Base-by-base conservation (phyloP, 2,888 invertebrate genomes). In the Eupithecia subfuscata region DNA sequence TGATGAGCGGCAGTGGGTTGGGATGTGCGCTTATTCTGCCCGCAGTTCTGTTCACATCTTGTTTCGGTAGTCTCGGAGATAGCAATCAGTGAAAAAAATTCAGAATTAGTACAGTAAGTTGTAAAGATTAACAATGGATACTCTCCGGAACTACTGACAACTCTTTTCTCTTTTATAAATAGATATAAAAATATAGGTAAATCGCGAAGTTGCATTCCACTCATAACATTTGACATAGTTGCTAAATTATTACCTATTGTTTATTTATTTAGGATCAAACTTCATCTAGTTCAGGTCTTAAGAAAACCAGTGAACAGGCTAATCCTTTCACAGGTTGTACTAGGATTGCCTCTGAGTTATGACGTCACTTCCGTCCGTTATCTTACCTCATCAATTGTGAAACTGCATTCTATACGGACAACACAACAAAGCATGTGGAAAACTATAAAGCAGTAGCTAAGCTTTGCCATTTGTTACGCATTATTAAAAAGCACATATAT, bases 371-470 rank as follows among this genome's bases (percentile, higher is more conserved):
- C 76, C 71, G 64, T 6, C 25, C 40, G 76, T 43, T 76, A 76
- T 76, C 76, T 71, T 65, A 56, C 69, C 43, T 71, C 76, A 76
- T 76, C 76, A 74, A 71, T 76, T 76, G 25, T 43, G 56, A 76
- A 69, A 74, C 74, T 76, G 74, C 74, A 74, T 34, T 34, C 34
- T 34, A 34, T 34, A 34, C n/a, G n/a, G n/a, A n/a, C n/a, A n/a
- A n/a, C n/a, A n/a, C n/a, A n/a, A n/a, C n/a, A n/a, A n/a, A n/a
- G n/a, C n/a, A n/a, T n/a, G n/a, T n/a, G n/a, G n/a, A n/a, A n/a
- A n/a, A n/a, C n/a, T n/a, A n/a, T n/a, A n/a, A n/a, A n/a, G n/a
- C n/a, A n/a, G n/a, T n/a, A n/a, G n/a, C n/a, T n/a, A n/a, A n/a
- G n/a, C n/a, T n/a, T n/a, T n/a, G n/a, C n/a, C n/a, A n/a, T n/a